These are phyloP conservation scores for Turritopsis rubra DNA, from an alignment of 30 jellyfish, hydroid and myxozoan species.

Conservation along the genomic window DNA sequence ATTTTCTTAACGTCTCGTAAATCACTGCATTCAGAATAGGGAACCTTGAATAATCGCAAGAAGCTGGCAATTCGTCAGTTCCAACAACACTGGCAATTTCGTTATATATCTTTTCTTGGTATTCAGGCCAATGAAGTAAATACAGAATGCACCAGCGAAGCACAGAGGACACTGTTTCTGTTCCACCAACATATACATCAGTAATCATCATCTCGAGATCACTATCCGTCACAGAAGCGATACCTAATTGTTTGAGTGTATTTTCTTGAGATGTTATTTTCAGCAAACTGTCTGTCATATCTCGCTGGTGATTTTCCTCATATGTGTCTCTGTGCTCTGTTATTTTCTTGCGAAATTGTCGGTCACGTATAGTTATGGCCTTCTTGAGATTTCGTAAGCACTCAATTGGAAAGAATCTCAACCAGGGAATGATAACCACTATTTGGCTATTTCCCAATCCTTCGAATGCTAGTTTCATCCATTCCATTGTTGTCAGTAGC, in stretches of 20 bases:
- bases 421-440: constrained; percentile 39
- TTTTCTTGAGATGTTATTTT: constrained; percentile 23
- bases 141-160: constrained; percentile 51
- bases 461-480: constrained; percentile 27
- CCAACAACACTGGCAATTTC: constrained; percentile 46
- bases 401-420: constrained; percentile 40
- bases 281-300: constrained; percentile 63
- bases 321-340: constrained; percentile 46
- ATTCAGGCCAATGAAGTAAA: constrained; percentile 44
- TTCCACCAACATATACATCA: constrained; percentile 62
- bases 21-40: constrained; percentile 50
- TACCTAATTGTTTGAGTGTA: not conserved
- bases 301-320: constrained; percentile 54
- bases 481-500: constrained; percentile 37
- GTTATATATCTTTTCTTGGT: constrained; percentile 50
- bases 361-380: constrained; percentile 15
- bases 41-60: constrained; percentile 39
- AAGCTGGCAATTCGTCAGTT: constrained; percentile 33
- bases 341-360: constrained; percentile 29
- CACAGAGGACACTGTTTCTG: constrained; percentile 61
- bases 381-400: not conserved
- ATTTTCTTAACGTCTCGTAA: constrained; percentile 47
- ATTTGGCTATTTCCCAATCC: constrained; percentile 41
- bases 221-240: constrained; percentile 21
- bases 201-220: constrained; percentile 46